Evolutionary conservation across 92 coral and sea anemone species (phyloP).

Genomic region (Pocillopora grandis): DNA sequence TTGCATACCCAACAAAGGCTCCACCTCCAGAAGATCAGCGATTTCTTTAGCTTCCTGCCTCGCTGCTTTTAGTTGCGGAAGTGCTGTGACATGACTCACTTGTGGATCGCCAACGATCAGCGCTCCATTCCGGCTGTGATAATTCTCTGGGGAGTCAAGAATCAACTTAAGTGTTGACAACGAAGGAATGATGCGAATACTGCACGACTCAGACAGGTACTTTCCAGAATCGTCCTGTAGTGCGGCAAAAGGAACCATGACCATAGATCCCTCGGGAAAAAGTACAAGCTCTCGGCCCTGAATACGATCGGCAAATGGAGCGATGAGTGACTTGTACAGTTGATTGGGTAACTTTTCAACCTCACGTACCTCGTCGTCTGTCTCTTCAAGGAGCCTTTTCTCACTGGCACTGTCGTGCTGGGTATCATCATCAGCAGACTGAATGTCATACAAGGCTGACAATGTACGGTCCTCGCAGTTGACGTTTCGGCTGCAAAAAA

Average conservation of each 20-base stretch:
- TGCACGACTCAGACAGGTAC: conserved; percentile 10
- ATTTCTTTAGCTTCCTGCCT: conserved; percentile 23
- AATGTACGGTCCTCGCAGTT: neutral
- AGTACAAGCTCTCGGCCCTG: neutral
- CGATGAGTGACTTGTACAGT: neutral
- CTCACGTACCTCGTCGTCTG: neutral
- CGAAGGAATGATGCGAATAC: conserved; percentile 20
- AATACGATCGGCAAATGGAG: neutral
- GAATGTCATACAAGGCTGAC: neutral
- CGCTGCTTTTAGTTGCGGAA: conserved; percentile 14
- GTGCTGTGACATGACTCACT: neutral
- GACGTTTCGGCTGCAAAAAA: no score
- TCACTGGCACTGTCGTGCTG: neutral
- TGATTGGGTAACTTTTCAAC: neutral
- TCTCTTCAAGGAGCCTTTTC: neutral
- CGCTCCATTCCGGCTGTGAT: conserved; percentile 19
- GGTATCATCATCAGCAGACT: neutral
- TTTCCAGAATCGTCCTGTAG: neutral
- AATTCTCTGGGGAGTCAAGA: neutral
- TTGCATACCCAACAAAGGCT: conserved; percentile 1
- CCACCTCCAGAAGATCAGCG: neutral
- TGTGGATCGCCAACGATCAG: conserved; percentile 41
- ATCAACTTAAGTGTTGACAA: no score
- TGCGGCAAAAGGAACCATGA: conserved; percentile 3
- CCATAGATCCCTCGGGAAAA: conserved; percentile 22